phyloP scores from a whole-genome alignment of 30 jellyfish, hydroid and myxozoan genomes.

The Clytia hemisphaerica region DNA sequence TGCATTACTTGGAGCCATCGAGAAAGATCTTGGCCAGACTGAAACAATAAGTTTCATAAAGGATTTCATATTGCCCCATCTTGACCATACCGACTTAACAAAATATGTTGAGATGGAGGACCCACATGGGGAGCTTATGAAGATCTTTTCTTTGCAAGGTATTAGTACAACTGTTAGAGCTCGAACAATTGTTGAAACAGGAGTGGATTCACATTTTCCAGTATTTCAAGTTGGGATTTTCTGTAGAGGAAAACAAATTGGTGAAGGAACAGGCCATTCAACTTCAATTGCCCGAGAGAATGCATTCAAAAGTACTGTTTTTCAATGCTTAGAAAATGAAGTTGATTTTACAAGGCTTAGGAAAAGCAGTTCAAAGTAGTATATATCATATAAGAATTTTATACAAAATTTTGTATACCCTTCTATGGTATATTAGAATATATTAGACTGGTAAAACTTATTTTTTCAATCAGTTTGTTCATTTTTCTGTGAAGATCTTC shows the following conservation, averaged over 20 bases:
- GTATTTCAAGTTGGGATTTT: constrained; percentile 24
- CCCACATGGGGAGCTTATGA: constrained; percentile 37
- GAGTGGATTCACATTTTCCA: constrained; percentile 25
- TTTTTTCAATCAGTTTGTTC: too few relatives aligned
- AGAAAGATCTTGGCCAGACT: constrained; percentile 51
- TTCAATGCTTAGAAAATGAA: constrained; percentile 27
- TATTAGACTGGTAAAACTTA: too few relatives aligned
- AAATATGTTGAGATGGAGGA: constrained; percentile 34
- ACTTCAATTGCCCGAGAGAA: constrained; percentile 3
- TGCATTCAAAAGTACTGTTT: constrained; percentile 35
- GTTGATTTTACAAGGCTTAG: constrained; percentile 19
- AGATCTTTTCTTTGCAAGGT: constrained; percentile 25
- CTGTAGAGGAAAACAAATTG: constrained; percentile 5
- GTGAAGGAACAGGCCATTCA: constrained; percentile 40
- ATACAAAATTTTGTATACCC: too few relatives aligned
- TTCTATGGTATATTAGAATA: too few relatives aligned
- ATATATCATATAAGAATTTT: too few relatives aligned
- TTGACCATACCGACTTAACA: constrained; percentile 51
- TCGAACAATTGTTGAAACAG: constrained; percentile 24
- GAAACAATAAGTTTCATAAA: constrained; percentile 46
- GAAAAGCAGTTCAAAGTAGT: too few relatives aligned
- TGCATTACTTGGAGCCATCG: constrained; percentile 85
- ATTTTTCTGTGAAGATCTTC: too few relatives aligned
- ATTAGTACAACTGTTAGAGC: constrained; percentile 12
- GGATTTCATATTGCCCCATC: constrained; percentile 52